Percentiles rank a stretch among this genome's conserved stretches.
These are phyloP conservation scores for Rhimphoctona megacephalus DNA, from an alignment of 2,888 invertebrate species.

Conservation along the genomic window DNA sequence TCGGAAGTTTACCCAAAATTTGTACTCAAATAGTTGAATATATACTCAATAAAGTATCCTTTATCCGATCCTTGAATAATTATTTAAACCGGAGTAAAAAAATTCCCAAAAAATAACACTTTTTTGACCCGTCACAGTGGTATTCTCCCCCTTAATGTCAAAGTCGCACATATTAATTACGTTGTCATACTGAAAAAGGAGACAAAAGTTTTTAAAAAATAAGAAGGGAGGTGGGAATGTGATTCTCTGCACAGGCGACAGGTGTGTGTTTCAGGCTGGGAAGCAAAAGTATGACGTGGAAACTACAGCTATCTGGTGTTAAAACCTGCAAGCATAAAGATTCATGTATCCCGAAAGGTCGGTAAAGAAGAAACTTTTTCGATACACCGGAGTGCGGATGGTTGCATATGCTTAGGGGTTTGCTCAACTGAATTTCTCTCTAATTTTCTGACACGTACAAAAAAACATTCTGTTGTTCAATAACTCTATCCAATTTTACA, in stretches of 20 bases:
- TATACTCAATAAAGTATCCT: too few relatives aligned
- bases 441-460: neutral
- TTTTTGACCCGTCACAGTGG: too few relatives aligned
- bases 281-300: neutral
- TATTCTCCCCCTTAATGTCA: too few relatives aligned
- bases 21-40: too few relatives aligned
- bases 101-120: too few relatives aligned
- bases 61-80: too few relatives aligned
- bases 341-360: neutral
- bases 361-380: conserved; percentile 11
- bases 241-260: neutral
- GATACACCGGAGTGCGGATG: conserved; percentile 37
- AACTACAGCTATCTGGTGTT: conserved; percentile 75
- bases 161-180: neutral
- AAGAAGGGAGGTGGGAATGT: neutral
- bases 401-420: conserved; percentile 54
- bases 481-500: too few relatives aligned
- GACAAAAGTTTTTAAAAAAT: neutral
- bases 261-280: neutral
- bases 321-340: conserved; percentile 29
- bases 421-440: neutral
- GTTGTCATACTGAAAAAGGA: neutral
- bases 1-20: too few relatives aligned
- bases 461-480: neutral
- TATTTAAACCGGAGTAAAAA: too few relatives aligned